Evolutionary conservation across 1,140 invertebrate genomes (phyloP).

Genomic region (Planococcus citri): DNA sequence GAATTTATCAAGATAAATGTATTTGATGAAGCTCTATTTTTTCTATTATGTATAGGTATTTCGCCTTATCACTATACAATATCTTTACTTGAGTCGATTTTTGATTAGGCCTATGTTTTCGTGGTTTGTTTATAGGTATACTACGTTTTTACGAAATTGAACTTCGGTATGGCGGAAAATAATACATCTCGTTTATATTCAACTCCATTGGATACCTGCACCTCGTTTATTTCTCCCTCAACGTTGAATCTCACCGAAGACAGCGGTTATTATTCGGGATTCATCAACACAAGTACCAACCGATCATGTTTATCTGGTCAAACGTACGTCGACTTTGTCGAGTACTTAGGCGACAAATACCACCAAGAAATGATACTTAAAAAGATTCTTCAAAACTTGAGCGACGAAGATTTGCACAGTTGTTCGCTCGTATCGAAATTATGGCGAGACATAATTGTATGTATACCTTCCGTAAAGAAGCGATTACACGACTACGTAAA

Average conservation of each 20-base stretch:
- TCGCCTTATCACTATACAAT: too few relatives aligned
- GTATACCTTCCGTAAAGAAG: conserved; percentile 22
- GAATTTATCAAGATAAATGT: too few relatives aligned
- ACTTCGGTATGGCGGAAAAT: neutral
- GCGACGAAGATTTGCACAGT: conserved; percentile 28
- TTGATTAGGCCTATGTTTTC: conserved; percentile 11
- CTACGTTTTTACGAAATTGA: neutral
- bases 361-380: conserved; percentile 23
- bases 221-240: neutral
- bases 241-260: neutral
- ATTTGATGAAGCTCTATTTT: too few relatives aligned
- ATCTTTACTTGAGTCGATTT: conserved; percentile 24
- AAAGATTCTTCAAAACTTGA: conserved; percentile 28
- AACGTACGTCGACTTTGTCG: conserved; percentile 28
- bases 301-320: conserved; percentile 19
- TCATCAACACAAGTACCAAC: neutral
- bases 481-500: conserved; percentile 25
- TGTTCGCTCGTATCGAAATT: conserved; percentile 29
- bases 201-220: neutral
- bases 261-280: conserved; percentile 17
- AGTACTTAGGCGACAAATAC: conserved; percentile 25
- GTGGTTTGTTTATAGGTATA: too few relatives aligned
- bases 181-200: neutral
- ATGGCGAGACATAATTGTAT: conserved; percentile 27
- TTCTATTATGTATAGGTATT: too few relatives aligned